Percentiles rank a stretch among this genome's conserved stretches.
Evolutionary conservation across 2,113 vertebrate genomes (phyloP).

Genomic region (Pterocles orientalis): DNA sequence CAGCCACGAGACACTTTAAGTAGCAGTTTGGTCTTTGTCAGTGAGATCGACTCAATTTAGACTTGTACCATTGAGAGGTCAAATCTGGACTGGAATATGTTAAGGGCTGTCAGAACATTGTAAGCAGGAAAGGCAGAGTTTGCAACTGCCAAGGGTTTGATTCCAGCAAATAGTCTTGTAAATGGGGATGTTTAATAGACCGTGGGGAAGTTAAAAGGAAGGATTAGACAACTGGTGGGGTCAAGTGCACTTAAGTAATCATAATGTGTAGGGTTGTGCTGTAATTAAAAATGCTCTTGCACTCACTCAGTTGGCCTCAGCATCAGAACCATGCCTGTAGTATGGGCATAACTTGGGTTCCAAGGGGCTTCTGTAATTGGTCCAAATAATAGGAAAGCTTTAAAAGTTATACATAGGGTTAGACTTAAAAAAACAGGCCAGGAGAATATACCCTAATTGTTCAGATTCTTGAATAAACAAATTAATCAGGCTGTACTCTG

Average conservation of each 20-base stretch:
- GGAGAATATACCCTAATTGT: not conserved
- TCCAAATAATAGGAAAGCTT: not conserved
- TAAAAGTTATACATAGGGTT: not conserved
- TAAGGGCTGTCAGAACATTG: conserved; percentile 41
- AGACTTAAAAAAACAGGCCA: not conserved
- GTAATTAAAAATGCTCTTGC: conserved; percentile 56
- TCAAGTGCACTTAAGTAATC: conserved; percentile 50
- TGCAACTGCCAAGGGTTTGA: conserved; percentile 21
- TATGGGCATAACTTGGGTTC: not conserved
- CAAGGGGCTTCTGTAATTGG: not conserved
- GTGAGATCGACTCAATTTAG: conserved; percentile 12
- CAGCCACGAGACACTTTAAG: conserved; percentile 51
- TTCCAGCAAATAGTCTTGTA: conserved; percentile 48
- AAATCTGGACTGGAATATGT: not conserved
- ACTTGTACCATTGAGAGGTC: not conserved
- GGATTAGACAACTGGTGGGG: conserved; percentile 57
- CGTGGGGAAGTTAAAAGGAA: conserved; percentile 63
- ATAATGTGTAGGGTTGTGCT: conserved; percentile 9
- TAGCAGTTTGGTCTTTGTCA: conserved; percentile 59
- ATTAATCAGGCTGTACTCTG: not conserved
- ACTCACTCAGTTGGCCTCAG: not conserved
- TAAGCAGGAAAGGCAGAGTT: not conserved
- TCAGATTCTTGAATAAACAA: not conserved
- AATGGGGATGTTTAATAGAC: conserved; percentile 69
- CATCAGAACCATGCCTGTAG: rapidly evolving